Evolutionary conservation across 2,888 invertebrate species (phyloP).

Genomic region (Ligdia adustata): DNA sequence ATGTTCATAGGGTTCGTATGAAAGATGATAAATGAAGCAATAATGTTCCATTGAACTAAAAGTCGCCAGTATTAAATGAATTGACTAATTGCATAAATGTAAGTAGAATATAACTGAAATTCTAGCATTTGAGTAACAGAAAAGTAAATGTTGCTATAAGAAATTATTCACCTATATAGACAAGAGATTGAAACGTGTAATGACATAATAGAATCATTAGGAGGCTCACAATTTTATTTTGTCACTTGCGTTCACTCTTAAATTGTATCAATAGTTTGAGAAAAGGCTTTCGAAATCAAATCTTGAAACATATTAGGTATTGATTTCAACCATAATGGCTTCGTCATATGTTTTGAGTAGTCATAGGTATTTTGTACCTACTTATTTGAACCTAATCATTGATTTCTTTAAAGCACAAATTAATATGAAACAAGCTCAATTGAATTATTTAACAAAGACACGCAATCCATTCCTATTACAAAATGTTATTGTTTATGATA

Average conservation of each 20-base stretch:
- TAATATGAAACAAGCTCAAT: too few species aligned
- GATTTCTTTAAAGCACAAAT: too few species aligned
- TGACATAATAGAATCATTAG: conserved; percentile 7
- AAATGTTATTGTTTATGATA: conserved; percentile 60
- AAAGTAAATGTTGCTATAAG: conserved; percentile 10
- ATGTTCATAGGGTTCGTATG: conserved; percentile 37
- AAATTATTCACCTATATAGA: conserved; percentile 14
- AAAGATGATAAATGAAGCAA: conserved; percentile 65
- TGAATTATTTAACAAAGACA: neutral
- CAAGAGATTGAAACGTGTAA: conserved; percentile 9
- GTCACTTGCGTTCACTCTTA: too few species aligned
- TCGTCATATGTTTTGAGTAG: too few species aligned
- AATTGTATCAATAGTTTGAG: too few species aligned
- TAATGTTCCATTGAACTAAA: conserved; percentile 67
- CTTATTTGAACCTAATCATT: too few species aligned
- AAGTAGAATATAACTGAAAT: conserved; percentile 40
- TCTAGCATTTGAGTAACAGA: conserved; percentile 5
- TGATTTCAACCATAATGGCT: too few species aligned
- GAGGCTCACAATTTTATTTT: too few species aligned
- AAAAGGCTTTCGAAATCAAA: too few species aligned
- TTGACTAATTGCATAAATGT: conserved; percentile 48
- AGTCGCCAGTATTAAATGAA: conserved; percentile 67
- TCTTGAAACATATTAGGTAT: too few species aligned
- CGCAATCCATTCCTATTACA: conserved; percentile 34
- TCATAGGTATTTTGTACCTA: too few species aligned